phyloP scores from a whole-genome alignment of 2,113 vertebrate genomes.

The Azemiops feae region DNA sequence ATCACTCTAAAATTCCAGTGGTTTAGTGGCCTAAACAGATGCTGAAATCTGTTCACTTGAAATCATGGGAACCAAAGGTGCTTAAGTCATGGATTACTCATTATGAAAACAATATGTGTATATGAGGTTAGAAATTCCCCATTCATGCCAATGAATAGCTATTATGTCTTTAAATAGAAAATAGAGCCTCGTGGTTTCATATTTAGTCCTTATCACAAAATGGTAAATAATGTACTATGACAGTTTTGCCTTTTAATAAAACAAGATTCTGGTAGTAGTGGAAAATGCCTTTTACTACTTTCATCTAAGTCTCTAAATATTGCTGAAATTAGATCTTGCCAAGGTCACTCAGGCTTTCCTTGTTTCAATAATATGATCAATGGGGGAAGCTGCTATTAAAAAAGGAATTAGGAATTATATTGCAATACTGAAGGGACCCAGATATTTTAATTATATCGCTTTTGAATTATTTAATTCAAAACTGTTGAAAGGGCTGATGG shows the following conservation, averaged over 20 bases:
- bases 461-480: background rate
- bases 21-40: background rate
- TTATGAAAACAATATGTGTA: background rate
- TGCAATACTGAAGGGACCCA: background rate
- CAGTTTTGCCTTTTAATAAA: background rate
- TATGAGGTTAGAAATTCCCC: background rate
- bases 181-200: background rate
- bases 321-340: background rate
- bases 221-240: background rate
- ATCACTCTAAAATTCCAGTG: background rate
- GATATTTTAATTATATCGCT: background rate
- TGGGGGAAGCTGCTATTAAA: background rate
- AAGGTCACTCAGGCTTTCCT: background rate
- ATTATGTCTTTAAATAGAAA: background rate
- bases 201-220: conserved; percentile 20
- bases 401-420: background rate
- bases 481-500: background rate
- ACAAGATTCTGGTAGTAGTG: background rate
- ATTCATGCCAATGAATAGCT: background rate
- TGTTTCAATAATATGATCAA: background rate
- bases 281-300: background rate
- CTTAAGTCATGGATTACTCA: background rate
- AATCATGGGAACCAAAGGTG: background rate
- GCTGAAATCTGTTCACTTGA: background rate
- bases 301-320: background rate